A percentile compares a stretch with the other conserved stretches of the same genome.
Evolutionary conservation across 2,113 vertebrate genomes (phyloP).

Genomic region (Amphiprion ocellaris): DNA sequence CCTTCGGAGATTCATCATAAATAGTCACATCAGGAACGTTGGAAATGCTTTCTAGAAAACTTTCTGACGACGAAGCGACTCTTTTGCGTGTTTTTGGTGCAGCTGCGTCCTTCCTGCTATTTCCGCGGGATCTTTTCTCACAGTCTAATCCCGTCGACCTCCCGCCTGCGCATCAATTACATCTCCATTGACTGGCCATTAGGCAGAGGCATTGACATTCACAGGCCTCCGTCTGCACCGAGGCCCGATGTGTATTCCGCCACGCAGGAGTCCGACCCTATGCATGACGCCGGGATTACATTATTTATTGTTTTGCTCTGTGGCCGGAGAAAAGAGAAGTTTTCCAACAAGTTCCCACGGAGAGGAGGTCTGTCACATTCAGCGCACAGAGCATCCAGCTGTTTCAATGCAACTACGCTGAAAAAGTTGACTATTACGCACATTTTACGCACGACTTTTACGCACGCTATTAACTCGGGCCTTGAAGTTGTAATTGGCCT

Average conservation of each 20-base stretch:
- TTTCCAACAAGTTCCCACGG: background rate
- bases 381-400: background rate
- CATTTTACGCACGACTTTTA: background rate
- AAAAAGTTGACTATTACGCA: background rate
- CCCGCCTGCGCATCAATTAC: slow-evolving; percentile 84
- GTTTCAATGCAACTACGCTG: background rate
- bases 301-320: slow-evolving; percentile 53
- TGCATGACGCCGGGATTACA: slow-evolving; percentile 58
- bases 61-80: background rate
- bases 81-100: background rate
- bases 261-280: slow-evolving; percentile 29
- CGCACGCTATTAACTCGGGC: too few relatives aligned
- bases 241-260: slow-evolving; percentile 83
- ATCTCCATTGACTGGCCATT: slow-evolving; percentile 80
- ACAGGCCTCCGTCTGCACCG: slow-evolving; percentile 81
- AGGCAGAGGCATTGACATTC: slow-evolving; percentile 84
- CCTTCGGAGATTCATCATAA: background rate
- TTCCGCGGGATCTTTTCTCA: slow-evolving; percentile 56
- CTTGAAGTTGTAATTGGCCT: background rate
- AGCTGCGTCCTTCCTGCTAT: slow-evolving; percentile 45
- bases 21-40: too few relatives aligned
- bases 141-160: slow-evolving; percentile 81
- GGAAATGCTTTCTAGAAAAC: background rate
- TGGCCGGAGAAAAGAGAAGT: background rate
- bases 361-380: background rate